Evolutionary conservation across 2,888 invertebrate species (phyloP).

Genomic region (Pristionchus arcanus): DNA sequence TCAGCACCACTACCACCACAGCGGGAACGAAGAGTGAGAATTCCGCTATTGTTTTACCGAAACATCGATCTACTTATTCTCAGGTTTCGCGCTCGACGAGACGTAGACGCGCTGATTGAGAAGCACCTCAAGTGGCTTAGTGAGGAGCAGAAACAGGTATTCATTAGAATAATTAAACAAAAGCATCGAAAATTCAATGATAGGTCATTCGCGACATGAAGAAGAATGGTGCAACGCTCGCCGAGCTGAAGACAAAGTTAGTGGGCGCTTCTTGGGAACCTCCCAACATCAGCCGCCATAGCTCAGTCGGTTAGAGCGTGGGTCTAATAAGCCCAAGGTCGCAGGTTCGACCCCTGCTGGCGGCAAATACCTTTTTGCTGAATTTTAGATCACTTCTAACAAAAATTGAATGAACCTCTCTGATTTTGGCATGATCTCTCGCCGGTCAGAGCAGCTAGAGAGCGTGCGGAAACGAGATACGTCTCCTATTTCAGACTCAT

Average conservation of each 20-base stretch:
- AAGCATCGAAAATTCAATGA: neutral
- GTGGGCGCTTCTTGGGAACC: neutral
- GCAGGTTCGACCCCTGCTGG: conserved; percentile 62
- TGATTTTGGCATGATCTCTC: neutral
- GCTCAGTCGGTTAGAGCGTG: conserved; percentile 63
- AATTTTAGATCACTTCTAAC: neutral
- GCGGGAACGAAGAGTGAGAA: conserved; percentile 29
- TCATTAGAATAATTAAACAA: neutral
- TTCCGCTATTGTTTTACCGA: neutral
- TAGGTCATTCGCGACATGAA: conserved; percentile 31
- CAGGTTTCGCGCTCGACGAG: neutral
- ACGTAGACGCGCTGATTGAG: conserved; percentile 23
- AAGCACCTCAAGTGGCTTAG: conserved; percentile 42
- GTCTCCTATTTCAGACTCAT: neutral
- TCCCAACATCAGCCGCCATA: conserved; percentile 57
- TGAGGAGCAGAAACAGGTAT: conserved; percentile 44
- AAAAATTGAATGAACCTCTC: neutral
- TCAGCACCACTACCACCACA: conserved; percentile 36
- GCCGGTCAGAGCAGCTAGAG: neutral
- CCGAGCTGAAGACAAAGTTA: conserved; percentile 34
- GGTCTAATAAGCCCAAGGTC: conserved; percentile 62
- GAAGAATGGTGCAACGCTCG: neutral
- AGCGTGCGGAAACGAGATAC: neutral
- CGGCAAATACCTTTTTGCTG: conserved; percentile 43
- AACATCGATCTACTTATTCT: neutral